Evolutionary conservation across 2,888 invertebrate species (phyloP), one percentile per base, ranked within the genome.

Genomic region (Amblyjoppa proteus): DNA sequence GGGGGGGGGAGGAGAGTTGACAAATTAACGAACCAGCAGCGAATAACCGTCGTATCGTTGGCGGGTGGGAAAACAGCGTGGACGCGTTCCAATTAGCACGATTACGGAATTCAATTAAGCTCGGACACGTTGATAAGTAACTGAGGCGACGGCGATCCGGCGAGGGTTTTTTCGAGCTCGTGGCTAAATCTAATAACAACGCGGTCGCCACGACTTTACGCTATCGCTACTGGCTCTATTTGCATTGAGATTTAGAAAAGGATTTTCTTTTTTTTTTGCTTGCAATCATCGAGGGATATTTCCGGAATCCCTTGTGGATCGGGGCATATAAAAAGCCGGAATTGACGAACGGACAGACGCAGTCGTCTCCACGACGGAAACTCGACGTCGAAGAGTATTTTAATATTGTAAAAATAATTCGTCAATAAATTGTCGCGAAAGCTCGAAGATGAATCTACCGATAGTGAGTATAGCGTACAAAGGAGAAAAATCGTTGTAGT

Each of bases 81-180:
- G 75, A 77, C 64, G 81, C 70, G 81, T 83, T 86, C 75, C 66
- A 87, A 88, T 88, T 87, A 85, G 70, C 69, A 78, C 85, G 89
- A 91, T 90, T 89, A 88, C 82, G 84, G 87, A 89, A 90, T 91
- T 88, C 87, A 90, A 88, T 89, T 89, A 91, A 90, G 88, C 69
- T 61, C 51, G 16, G 73, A 66, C 51, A 58, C 68, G 56, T 58
- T 34, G 49, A 70, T 25, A 73, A 20, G 13, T 64, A 34, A 16
- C 31, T 31, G 61, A 64, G 31, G n/a, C 61, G 61, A 64, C 61
- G 31, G 11, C 58, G 28, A 49, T 25, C 49, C n/a, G 13, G 58
- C 41, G 31, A 73, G 13, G 25, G 20, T 25, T 25, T 45, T 28
- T 58, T 34, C 28, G 69, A 69, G 70, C 73, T 69, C 64, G 34